A percentile compares a stretch with the other conserved stretches of the same genome.
Evolutionary conservation across 2,888 invertebrate genomes (phyloP).

Genomic region (Lasioglossum villosulum): DNA sequence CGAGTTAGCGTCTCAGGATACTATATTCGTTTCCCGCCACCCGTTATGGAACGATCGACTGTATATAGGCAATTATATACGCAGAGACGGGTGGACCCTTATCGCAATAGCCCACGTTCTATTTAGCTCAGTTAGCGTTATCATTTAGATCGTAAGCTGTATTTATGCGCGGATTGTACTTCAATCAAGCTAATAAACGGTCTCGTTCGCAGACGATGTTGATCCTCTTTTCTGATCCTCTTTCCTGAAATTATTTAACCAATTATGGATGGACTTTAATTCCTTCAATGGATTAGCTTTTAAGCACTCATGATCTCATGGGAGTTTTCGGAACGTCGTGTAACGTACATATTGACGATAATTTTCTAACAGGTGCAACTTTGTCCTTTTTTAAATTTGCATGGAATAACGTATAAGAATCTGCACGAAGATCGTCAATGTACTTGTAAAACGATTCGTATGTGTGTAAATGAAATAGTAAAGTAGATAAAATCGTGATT

Average conservation of each 20-base stretch:
- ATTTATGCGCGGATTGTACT: slow-evolving; percentile 79
- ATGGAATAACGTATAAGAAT: background rate
- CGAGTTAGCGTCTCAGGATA: slow-evolving; percentile 75
- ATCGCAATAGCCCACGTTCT: slow-evolving; percentile 50
- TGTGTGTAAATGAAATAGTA: too few relatives aligned
- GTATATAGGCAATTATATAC: slow-evolving; percentile 65
- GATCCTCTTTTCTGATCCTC: background rate
- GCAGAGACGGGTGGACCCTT: slow-evolving; percentile 54
- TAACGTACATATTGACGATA: background rate
- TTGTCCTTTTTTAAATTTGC: background rate
- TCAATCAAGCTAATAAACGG: slow-evolving; percentile 63
- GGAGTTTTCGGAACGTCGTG: background rate
- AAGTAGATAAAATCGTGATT: too few relatives aligned
- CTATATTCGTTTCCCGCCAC: slow-evolving; percentile 45
- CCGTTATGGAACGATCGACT: slow-evolving; percentile 49
- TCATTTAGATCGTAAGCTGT: slow-evolving; percentile 76
- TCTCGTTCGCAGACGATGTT: slow-evolving; percentile 15
- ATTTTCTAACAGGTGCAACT: too few relatives aligned
- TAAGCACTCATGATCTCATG: background rate
- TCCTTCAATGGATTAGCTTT: background rate
- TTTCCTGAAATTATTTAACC: background rate
- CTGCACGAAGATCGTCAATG: too few relatives aligned
- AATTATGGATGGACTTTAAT: background rate
- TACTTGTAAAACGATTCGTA: too few relatives aligned
- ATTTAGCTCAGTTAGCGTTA: slow-evolving; percentile 52